A percentile compares a stretch with the other conserved stretches of the same genome.
Evolutionary conservation across 2,113 vertebrate species (phyloP).

Genomic region (Elephas maximus): DNA sequence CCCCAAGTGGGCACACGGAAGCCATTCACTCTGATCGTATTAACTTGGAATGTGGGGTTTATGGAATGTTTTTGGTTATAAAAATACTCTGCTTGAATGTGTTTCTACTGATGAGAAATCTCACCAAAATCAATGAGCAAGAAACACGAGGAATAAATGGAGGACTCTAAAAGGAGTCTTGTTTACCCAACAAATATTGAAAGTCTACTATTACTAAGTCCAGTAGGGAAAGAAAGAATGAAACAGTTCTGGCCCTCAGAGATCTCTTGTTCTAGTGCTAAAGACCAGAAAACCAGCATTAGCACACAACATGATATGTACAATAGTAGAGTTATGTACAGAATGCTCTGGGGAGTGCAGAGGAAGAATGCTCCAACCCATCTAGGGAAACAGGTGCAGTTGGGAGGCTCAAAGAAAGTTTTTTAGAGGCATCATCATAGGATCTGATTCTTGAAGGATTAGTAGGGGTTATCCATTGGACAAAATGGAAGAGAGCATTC

Average conservation of each 20-base stretch:
- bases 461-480: background rate
- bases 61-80: constrained; percentile 19
- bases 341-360: background rate
- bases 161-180: constrained; percentile 17
- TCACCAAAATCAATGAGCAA: constrained; percentile 24
- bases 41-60: background rate
- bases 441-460: background rate
- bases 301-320: background rate
- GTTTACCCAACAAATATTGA: constrained; percentile 40
- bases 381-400: background rate
- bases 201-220: background rate
- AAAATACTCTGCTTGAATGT: constrained; percentile 14
- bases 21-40: background rate
- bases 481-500: background rate
- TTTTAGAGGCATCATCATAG: background rate
- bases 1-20: background rate
- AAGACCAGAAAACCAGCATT: background rate
- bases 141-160: background rate
- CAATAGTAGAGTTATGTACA: background rate
- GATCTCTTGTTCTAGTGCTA: background rate
- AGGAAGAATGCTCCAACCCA: background rate
- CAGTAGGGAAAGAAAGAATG: constrained; percentile 19
- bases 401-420: background rate
- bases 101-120: constrained; percentile 27
- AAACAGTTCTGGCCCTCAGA: background rate